Evolutionary conservation across 2,113 vertebrate genomes (phyloP), one percentile per base, ranked within the genome.

Genomic region (Oenanthe melanoleuca): DNA sequence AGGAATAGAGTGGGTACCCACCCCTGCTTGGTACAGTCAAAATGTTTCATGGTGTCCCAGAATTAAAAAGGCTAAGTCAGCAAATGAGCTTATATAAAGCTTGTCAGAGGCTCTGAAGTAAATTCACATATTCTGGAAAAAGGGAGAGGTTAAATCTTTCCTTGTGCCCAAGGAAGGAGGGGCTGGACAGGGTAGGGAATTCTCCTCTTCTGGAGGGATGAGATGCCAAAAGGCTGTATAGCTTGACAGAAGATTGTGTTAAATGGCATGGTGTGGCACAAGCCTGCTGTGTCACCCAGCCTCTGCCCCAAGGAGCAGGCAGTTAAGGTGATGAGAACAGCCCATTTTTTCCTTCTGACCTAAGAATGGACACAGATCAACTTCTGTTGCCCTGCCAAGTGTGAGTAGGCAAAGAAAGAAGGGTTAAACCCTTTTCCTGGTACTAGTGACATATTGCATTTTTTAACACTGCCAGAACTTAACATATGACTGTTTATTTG

Each of bases 41-140:
- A 94, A 65, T 1, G 15, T 60, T 80, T 81, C 80, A 44, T 23
- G 1, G 50, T 50, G 52, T 74, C 57, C 67, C 72, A 56, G 92
- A 67, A 79, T 92, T 95, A 83, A 71, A 87, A 88, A 83, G 85
- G 72, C 92, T 72, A 90, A 86, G 52, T 94, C 88, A 96, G 75
- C 86, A 94, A 94, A 95, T 88, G 72, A 93, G 92, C 82, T 94
- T 93, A 83, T 71, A 56, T 17, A 88, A 94, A 92, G 72, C 89
- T 67, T 67, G 83, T 91, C 1, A 0, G 82, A 84, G 69, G 55
- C 71, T 82, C 92, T 91, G 84, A 86, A 93, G 52, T 86, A 71
- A 94, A 94, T 71, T 80, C 69, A 40, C 9, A 0, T 38, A 61
- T 63, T 42, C 55, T 79, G 65, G 61, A 37, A 81, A 44, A 90